Base-by-base conservation (phyloP, 2,888 invertebrate genomes). In the Cosmia pyralina region DNA sequence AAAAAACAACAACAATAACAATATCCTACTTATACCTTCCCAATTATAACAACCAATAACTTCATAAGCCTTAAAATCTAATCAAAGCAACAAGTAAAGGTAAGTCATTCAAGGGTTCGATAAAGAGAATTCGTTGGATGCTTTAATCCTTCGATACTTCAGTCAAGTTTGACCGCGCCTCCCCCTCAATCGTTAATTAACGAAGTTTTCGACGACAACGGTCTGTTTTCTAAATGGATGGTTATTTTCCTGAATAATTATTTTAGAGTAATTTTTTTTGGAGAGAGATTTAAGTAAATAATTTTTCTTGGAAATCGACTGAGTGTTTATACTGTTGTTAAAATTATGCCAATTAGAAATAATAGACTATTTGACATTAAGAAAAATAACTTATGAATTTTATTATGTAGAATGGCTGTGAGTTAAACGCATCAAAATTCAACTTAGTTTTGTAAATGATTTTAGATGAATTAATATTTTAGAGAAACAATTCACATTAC, bases 181-280 rank as follows among this genome's bases (percentile, higher is more conserved):
- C 55, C 48, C 72, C n/a, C 72, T 74, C 44, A 62, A 77, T 65
- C 79, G 67, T 85, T 85, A 85, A 85, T 85, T 85, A 83, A 85
- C 72, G 73, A 85, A 85, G 85, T 85, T 85, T 79, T 83, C 41
- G 17, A 73, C 68, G 84, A 85, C 82, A 79, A 72, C 55, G 59
- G 70, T 69, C 38, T 72, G 77, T 81, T 82, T 77, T 74, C 63
- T 72, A n/a, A 58, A 57, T 66, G 71, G 69, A 55, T 64, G 57
- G 69, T 46, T 83, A 69, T 75, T 81, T 81, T 75, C 78, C 69
- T 79, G 52, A 69, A 73, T 83, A 74, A 78, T 85, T 78, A 72
- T 72, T 76, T 72, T 64, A 11, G 0, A 8, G 17, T 8, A 38
- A 71, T 38, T 4, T 38, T 75, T 73, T 65, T 19, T n/a, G 0